phyloP scores from a whole-genome alignment of 2,797 vertebrate genomes.

The Labroides dimidiatus region DNA sequence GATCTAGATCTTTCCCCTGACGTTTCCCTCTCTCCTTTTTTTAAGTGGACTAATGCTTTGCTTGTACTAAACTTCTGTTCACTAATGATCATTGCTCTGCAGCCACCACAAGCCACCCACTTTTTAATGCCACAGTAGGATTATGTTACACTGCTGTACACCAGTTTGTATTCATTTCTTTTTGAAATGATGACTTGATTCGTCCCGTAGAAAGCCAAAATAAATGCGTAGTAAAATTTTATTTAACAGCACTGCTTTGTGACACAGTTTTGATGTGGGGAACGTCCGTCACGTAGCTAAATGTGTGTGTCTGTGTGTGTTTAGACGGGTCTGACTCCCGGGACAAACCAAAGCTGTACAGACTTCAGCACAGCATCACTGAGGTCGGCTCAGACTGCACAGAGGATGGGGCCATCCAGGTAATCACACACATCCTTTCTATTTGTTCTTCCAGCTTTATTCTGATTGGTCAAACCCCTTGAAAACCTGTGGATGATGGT shows the following conservation, averaged over 20 bases:
- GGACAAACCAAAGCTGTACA: slow-evolving; percentile 99
- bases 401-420: slow-evolving; percentile 96
- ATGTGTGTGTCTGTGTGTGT: slow-evolving; percentile 36
- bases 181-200: slow-evolving; percentile 13
- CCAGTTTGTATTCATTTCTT: background rate
- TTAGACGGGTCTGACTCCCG: slow-evolving; percentile 97
- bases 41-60: slow-evolving; percentile 64
- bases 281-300: background rate
- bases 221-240: slow-evolving; percentile 1
- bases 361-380: slow-evolving; percentile 94
- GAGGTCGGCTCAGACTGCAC: slow-evolving; percentile 95
- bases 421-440: slow-evolving; percentile 50
- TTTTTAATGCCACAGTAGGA: slow-evolving; percentile 13
- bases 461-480: too few relatives aligned
- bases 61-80: slow-evolving; percentile 70
- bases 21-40: slow-evolving; percentile 23
- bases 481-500: too few relatives aligned
- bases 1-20: slow-evolving; percentile 6
- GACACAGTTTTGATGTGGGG: background rate
- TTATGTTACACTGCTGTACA: background rate
- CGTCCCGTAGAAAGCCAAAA: background rate
- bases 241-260: background rate
- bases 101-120: slow-evolving; percentile 18
- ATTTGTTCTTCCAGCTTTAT: too few relatives aligned
- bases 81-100: slow-evolving; percentile 60